Evolutionary conservation across 1,140 invertebrate species (phyloP), one percentile per base, ranked within the genome.

Genomic region (Archegozetes longisetosus): DNA sequence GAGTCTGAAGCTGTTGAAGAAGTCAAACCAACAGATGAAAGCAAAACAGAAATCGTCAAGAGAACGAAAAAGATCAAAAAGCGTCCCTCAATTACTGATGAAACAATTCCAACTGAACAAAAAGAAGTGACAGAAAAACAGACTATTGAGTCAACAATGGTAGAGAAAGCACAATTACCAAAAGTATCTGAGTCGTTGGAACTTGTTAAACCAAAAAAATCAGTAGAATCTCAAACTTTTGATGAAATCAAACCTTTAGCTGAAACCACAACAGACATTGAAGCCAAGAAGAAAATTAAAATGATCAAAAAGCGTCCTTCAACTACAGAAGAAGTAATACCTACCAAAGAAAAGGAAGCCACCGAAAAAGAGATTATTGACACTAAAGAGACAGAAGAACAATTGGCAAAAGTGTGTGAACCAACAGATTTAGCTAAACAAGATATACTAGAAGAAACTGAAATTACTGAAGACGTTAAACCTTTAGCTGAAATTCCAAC

Each of bases 291-390:
- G 22, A 22, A 13, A 27, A 53, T 13, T 13, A 22, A 13, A 20
- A 53, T 13, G 13, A 12, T 22, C 13, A 20, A 53, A 27, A 12
- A 22, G 51, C 12, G 22, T 12, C 22, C 12, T 13, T 12, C 12
- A 20, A 53, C 20, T 13, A 13, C 22, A 20, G 20, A 22, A 53
- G 51, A 22, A 20, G 51, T 53, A 13, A 13, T 13, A 53, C 22
- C 25, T 13, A 53, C 51, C 28, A 13, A 13, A 61, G 23, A 40
- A 58, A 29, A 60, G 27, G 22, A 60, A 60, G 23, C 58, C 54
- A 59, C 28, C 20, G 12, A 22, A 22, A 13, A 53, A 20, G 20
- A 53, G 13, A 53, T 13, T 13, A 12, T 13, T 20, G 12, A 27
- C 12, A 22, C 12, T 13, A 13, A 13, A 13, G 13, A 14, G 14